Percentiles rank a stretch among this genome's conserved stretches.
These are phyloP conservation scores for Mechanitis mazaeus DNA, from an alignment of 2,888 invertebrate genomes.

Conservation along the genomic window DNA sequence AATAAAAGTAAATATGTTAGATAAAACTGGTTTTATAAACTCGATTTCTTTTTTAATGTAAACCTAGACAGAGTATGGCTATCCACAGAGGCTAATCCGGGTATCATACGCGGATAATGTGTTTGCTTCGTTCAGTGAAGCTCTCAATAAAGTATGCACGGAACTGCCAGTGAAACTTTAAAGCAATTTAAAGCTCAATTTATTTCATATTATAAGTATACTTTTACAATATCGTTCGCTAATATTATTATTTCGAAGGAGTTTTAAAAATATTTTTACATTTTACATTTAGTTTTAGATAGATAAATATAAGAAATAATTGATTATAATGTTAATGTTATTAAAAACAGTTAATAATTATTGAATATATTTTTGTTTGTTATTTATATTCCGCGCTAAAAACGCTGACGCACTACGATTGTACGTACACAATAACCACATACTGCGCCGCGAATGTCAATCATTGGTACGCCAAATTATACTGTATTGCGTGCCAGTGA, in stretches of 20 bases:
- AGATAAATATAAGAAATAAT: no score
- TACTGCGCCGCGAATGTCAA: neutral
- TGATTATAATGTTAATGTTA: no score
- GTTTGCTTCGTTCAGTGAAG: constrained; percentile 16
- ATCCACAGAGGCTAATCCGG: constrained; percentile 14
- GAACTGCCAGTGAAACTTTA: neutral
- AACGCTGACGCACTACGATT: constrained; percentile 5
- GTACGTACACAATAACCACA: neutral
- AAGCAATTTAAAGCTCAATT: neutral
- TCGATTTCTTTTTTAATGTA: neutral
- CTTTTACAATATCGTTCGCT: no score
- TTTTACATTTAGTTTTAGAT: no score
- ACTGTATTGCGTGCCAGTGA: constrained; percentile 15
- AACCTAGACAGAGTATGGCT: constrained; percentile 1
- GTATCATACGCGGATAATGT: constrained; percentile 21
- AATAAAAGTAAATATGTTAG: no score
- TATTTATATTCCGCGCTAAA: neutral
- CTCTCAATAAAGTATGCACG: constrained; percentile 6
- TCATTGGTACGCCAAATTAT: constrained; percentile 9
- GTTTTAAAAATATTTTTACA: no score
- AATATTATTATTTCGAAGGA: no score
- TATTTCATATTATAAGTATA: neutral
- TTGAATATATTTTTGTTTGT: neutral
- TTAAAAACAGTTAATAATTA: no score
- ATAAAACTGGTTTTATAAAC: neutral